Evolutionary conservation across 2,797 vertebrate species (phyloP), one percentile per base, ranked within the genome.

Genomic region (Notolabrus celidotus): DNA sequence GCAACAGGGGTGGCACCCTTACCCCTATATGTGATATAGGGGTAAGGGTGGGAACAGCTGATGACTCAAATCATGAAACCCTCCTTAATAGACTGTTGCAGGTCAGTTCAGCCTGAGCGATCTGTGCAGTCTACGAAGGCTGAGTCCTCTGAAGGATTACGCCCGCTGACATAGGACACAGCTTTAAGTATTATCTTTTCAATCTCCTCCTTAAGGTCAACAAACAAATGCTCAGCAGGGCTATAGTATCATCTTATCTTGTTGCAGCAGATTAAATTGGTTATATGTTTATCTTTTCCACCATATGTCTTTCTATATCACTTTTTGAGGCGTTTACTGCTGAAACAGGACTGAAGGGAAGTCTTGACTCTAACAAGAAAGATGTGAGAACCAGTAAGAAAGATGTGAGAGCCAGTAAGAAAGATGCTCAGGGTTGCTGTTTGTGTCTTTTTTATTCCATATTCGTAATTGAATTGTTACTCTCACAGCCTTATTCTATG

Each of bases 381-480:
- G 19, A 43, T 43, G 10, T 20, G n/a, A n/a, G 5, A 11, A 12
- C 4, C 5, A 19, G 43, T 22, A 2, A 43, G 41, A 43, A 10
- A 43, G 19, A 43, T 43, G 10, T 20, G n/a, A n/a, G 5, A 11
- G 12, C 4, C 5, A 19, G 43, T 22, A 2, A 43, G 41, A 43
- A 10, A 43, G 19, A 43, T 43, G 22, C 2, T 29, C 23, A 31
- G 17, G 6, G 23, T 27, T 17, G 25, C 17, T 43, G 36, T 34
- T 14, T 16, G 2, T 23, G 6, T 23, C 47, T 36, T 45, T 11
- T 3, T 52, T n/a, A 36, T 54, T 59, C 29, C 16, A 19, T 16
- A 51, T 38, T 53, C 45, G 33, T 29, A 61, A 31, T 43, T 23
- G 4, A 7, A 47, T 69, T 63, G 17, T 43, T 33, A 39, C 33